Conservation (phyloP, 2,113 vertebrate genomes). For the Gnathonemus echidnorhynchus region DNA sequence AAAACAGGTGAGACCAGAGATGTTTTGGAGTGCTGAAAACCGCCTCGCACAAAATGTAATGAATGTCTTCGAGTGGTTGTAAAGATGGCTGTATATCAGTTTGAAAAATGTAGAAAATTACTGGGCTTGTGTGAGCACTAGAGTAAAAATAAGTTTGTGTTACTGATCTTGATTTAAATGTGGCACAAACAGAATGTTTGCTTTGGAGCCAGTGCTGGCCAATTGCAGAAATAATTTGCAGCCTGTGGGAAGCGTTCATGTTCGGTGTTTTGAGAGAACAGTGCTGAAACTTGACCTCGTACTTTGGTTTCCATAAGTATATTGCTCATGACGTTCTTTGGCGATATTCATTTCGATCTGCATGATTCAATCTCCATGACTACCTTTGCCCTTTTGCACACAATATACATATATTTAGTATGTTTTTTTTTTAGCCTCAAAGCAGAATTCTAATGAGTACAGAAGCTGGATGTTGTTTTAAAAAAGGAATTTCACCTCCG, state of each 20-base stretch:
- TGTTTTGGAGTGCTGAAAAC: not conserved
- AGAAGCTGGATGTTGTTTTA: not conserved
- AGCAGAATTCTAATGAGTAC: not conserved
- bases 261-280: not conserved
- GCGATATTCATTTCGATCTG: not conserved
- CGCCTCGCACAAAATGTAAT: not conserved
- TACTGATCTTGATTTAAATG: not conserved
- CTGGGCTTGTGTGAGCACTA: not conserved
- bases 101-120: not conserved
- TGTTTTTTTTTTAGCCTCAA: not conserved
- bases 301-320: not conserved
- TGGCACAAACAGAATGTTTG: not conserved
- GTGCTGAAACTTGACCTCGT: not conserved
- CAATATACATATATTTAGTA: constrained; percentile 1
- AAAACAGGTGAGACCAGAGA: not conserved
- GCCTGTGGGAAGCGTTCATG: not conserved
- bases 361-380: not conserved
- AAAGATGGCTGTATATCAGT: not conserved
- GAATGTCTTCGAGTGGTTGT: not conserved
- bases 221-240: constrained; percentile 9
- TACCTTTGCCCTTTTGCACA: not conserved
- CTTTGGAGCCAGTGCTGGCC: not conserved
- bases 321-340: not conserved
- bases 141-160: constrained; percentile 1
- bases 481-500: not conserved